phyloP scores from a whole-genome alignment of 2,888 invertebrate species.

The Tridacna crocea region DNA sequence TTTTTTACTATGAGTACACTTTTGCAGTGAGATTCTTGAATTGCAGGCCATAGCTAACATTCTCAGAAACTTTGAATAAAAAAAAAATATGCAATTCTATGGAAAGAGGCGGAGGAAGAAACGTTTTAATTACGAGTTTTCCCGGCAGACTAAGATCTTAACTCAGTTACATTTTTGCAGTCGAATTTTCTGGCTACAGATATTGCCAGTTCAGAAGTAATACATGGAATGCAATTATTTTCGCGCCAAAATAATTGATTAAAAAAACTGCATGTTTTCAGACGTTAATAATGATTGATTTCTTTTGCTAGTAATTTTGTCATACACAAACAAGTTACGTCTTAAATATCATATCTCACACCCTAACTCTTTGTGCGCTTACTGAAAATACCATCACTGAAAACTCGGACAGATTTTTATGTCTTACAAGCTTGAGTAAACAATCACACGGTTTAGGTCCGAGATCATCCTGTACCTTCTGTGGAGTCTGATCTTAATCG shows the following conservation, averaged over 20 bases:
- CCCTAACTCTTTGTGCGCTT: neutral
- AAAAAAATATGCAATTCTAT: no score
- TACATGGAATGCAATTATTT: conserved; percentile 25
- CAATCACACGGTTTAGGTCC: no score
- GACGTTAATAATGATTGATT: conserved; percentile 36
- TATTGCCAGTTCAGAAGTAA: conserved; percentile 9
- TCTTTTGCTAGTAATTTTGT: conserved; percentile 18
- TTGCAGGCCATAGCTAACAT: no score
- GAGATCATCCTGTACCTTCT: no score
- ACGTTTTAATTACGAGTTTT: conserved; percentile 24
- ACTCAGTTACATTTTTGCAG: conserved; percentile 14
- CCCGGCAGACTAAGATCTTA: conserved; percentile 10
- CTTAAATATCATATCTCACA: conserved; percentile 41
- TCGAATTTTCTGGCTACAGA: conserved; percentile 9
- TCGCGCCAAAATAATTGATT: conserved; percentile 16
- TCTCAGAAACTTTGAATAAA: no score
- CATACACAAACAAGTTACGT: conserved; percentile 38
- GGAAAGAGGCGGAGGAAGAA: neutral
- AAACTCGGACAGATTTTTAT: no score
- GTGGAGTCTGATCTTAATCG: no score
- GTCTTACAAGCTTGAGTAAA: no score
- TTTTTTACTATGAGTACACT: no score
- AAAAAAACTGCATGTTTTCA: conserved; percentile 16
- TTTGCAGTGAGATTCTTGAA: no score
- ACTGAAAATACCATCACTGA: neutral